Evolutionary conservation across 2,113 vertebrate genomes (phyloP), one percentile per base, ranked within the genome.

Genomic region (Rattus rattus): DNA sequence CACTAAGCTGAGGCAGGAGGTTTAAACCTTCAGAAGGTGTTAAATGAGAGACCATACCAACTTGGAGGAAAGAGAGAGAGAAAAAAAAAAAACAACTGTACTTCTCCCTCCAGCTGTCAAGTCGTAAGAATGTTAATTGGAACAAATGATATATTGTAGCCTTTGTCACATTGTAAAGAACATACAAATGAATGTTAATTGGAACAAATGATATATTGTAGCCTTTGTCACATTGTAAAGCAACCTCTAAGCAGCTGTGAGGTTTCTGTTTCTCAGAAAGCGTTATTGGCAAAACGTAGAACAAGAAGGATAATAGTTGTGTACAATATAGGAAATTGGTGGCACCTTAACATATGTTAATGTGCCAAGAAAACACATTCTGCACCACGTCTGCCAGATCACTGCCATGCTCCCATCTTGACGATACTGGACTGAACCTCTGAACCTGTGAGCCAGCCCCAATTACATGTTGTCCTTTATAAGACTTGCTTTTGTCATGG

Each of bases 111-210:
- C 19, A 92, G 47, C 63, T 76, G 52, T 54, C 83, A 96, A 97
- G 69, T 88, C 94, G 91, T 94, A 95, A 97, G 80, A 97, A 93
- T 90, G 80, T 92, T 97, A 96, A 96, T 95, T 95, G 92, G 92
- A 95, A 93, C 80, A 90, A 69, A 96, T 96, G 96, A 94, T 93
- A 77, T 92, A 86, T 86, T 94, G 49, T 77, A 85, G 73, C 70
- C 92, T 93, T 96, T 92, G 90, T 97, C 59, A 93, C 59, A 61
- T 96, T 94, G 36, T 92, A 90, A 97, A 95, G 89, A 92, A 95
- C 3, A 43, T 43, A 43, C 43, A 43, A 43, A 43, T 43, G 80
- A 97, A 93, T 90, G 80, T 92, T 97, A 96, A 96, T 95, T 95
- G 92, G 92, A 95, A 93, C 80, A 90, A 69, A 96, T 96, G 96